Conservation (phyloP, 2,113 vertebrate species). For the Andinoacara biseriatus region DNA sequence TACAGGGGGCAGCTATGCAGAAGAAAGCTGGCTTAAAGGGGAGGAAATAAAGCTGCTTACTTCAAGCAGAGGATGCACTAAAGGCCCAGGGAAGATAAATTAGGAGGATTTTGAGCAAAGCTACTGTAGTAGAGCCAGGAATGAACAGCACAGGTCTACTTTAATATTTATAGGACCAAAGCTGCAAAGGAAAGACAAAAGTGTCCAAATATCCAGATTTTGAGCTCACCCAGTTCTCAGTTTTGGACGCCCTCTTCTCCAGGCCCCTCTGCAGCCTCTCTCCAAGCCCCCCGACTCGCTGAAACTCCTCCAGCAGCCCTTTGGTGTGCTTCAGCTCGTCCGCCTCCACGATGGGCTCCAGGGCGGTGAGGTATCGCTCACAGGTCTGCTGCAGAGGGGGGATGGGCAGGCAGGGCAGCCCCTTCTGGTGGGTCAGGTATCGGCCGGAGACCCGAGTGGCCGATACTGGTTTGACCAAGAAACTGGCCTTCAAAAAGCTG, state of each 20-base stretch:
- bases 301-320: constrained; percentile 85
- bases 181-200: too few relatives aligned
- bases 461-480: constrained; percentile 86
- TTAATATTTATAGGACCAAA: background rate
- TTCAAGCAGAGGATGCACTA: background rate
- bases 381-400: constrained; percentile 90
- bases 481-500: constrained; percentile 75
- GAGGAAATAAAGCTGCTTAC: background rate
- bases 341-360: constrained; percentile 89
- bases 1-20: background rate
- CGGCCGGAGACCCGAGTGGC: constrained; percentile 80
- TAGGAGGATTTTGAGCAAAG: background rate
- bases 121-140: background rate
- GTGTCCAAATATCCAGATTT: background rate
- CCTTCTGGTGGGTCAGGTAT: constrained; percentile 89
- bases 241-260: constrained; percentile 85
- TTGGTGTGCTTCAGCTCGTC: constrained; percentile 87
- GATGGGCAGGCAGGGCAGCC: constrained; percentile 86
- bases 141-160: background rate
- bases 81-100: background rate
- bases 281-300: constrained; percentile 85
- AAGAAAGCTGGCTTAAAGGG: background rate
- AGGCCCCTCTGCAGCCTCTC: constrained; percentile 90
- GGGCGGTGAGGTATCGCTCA: constrained; percentile 85
- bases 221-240: constrained; percentile 91